These are phyloP conservation scores for Tetramorium simillimum DNA, from an alignment of 1,140 invertebrate genomes.

Conservation along the genomic window DNA sequence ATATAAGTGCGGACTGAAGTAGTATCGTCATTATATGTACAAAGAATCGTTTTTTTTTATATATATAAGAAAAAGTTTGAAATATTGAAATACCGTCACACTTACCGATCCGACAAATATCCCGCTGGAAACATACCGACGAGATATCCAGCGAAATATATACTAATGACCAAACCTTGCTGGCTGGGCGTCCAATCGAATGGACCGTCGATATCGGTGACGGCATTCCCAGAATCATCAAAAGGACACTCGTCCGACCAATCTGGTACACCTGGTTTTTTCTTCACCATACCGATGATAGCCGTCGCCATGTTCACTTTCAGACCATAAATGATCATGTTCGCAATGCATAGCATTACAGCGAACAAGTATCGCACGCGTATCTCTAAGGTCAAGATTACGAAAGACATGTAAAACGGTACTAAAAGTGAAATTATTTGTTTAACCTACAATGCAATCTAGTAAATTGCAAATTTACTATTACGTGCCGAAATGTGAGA, in stretches of 20 bases:
- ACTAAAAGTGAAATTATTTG: background rate
- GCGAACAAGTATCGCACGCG: slow-evolving; percentile 80
- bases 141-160: slow-evolving; percentile 96
- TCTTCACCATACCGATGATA: slow-evolving; percentile 95
- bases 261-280: slow-evolving; percentile 72
- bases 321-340: slow-evolving; percentile 92
- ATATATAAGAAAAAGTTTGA: background rate
- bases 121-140: slow-evolving; percentile 89
- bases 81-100: slow-evolving; percentile 17
- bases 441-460: slow-evolving; percentile 1
- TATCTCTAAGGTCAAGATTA: slow-evolving; percentile 56
- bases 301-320: slow-evolving; percentile 95
- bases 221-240: background rate
- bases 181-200: slow-evolving; percentile 89
- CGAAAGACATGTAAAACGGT: background rate
- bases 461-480: background rate
- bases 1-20: background rate
- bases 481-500: background rate
- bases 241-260: slow-evolving; percentile 74
- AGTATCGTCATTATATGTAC: background rate
- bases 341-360: slow-evolving; percentile 84
- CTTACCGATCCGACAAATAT: slow-evolving; percentile 85
- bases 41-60: background rate
- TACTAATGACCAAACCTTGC: slow-evolving; percentile 90
- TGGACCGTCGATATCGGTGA: slow-evolving; percentile 87